phyloP scores from a whole-genome alignment of 1,140 invertebrate species.

The Ganaspis sp. region DNA sequence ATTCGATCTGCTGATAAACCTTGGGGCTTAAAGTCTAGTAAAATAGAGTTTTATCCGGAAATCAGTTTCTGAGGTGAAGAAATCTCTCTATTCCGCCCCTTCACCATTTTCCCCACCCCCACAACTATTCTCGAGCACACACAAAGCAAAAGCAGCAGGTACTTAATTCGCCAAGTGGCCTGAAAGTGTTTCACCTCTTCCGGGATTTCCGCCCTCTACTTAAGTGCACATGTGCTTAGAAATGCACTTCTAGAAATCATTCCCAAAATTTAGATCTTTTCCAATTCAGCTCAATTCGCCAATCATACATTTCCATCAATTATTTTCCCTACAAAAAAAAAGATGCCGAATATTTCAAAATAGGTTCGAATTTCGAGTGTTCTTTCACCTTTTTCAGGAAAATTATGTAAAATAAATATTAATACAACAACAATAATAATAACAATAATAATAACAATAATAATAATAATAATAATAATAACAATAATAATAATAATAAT shows the following conservation, averaged over 20 bases:
- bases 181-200: slow-evolving; percentile 7
- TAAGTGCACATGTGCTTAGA: not conserved
- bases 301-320: too few relatives aligned
- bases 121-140: not conserved
- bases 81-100: slow-evolving; percentile 1
- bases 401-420: too few relatives aligned
- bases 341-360: too few relatives aligned
- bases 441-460: too few relatives aligned
- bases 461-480: too few relatives aligned
- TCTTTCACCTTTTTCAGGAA: too few relatives aligned
- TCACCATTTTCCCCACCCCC: not conserved
- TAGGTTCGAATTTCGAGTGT: too few relatives aligned
- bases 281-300: too few relatives aligned
- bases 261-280: not conserved
- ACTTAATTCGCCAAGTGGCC: not conserved
- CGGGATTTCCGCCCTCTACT: not conserved
- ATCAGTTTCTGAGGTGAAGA: slow-evolving; percentile 20
- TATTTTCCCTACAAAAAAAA: too few relatives aligned
- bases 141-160: slow-evolving; percentile 18
- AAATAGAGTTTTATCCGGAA: slow-evolving; percentile 14
- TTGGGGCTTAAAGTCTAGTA: not conserved
- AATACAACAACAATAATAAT: too few relatives aligned
- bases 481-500: too few relatives aligned
- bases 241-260: not conserved
- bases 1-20: not conserved